These are phyloP conservation scores for Nibea coibor DNA, from an alignment of 2,113 vertebrate genomes.

Conservation along the genomic window DNA sequence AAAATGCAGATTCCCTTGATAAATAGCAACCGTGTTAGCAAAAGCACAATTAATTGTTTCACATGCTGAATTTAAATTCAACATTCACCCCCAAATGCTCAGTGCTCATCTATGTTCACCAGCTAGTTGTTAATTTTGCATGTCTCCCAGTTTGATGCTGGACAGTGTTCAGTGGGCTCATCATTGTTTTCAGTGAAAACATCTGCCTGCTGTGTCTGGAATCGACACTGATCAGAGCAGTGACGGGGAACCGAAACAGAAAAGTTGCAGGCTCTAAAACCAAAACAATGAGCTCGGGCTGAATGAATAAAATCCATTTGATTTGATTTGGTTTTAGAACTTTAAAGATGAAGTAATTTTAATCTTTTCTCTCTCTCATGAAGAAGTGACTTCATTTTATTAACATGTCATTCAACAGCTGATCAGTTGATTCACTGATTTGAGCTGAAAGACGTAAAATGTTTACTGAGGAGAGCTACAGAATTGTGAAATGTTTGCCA, in stretches of 20 bases:
- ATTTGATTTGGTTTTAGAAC: too few relatives aligned
- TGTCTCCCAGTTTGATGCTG: neutral
- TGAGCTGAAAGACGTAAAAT: neutral
- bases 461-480: neutral
- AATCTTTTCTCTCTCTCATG: too few relatives aligned
- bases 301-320: too few relatives aligned
- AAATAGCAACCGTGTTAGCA: neutral
- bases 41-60: neutral
- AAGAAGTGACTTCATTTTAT: too few relatives aligned
- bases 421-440: too few relatives aligned
- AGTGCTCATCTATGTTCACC: neutral
- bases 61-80: neutral
- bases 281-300: neutral
- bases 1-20: neutral
- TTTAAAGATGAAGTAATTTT: too few relatives aligned
- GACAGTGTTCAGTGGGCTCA: neutral
- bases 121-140: neutral
- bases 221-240: neutral
- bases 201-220: constrained; percentile 4
- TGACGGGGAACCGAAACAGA: neutral
- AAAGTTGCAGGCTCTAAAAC: neutral
- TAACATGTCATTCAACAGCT: too few relatives aligned
- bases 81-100: neutral
- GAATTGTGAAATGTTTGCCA: neutral
- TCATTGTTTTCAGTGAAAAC: neutral